A percentile compares a stretch with the other conserved stretches of the same genome.
Conservation (phyloP, 2,888 invertebrate genomes). For the Zelleria hepariella region DNA sequence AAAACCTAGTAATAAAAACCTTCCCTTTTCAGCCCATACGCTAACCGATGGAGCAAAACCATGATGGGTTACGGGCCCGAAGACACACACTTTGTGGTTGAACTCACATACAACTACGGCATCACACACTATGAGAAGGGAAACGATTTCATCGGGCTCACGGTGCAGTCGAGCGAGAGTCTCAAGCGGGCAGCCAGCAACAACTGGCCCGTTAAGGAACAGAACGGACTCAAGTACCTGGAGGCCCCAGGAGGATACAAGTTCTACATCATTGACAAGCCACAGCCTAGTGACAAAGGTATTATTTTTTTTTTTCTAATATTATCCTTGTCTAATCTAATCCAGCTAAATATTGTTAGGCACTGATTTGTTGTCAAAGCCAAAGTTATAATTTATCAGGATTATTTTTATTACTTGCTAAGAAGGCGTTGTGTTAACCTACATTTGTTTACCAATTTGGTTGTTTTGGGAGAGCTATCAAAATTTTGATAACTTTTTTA, state of each 20-base stretch:
- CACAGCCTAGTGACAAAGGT: constrained; percentile 78
- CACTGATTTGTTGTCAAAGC: too few species aligned
- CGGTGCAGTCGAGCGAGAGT: constrained; percentile 83
- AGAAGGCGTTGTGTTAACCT: too few species aligned
- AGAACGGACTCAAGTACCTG: constrained; percentile 74
- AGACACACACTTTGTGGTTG: constrained; percentile 94
- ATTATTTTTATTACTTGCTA: too few species aligned
- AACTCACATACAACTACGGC: constrained; percentile 98
- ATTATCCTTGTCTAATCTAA: too few species aligned
- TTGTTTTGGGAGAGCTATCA: too few species aligned
- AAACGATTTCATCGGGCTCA: constrained; percentile 92
- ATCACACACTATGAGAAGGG: constrained; percentile 88
- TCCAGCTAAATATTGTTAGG: too few species aligned
- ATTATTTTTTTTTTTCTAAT: constrained; percentile 9
- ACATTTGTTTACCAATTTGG: too few species aligned
- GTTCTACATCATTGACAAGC: constrained; percentile 83
- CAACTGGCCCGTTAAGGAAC: constrained; percentile 80
- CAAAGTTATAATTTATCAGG: too few species aligned
- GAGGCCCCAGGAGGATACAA: constrained; percentile 95
- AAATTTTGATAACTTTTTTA: too few species aligned
- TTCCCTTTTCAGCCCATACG: constrained; percentile 84
- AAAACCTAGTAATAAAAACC: not conserved
- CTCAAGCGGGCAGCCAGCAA: constrained; percentile 79
- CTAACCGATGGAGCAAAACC: constrained; percentile 98
- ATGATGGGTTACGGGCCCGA: constrained; percentile 99